A percentile compares a stretch with the other conserved stretches of the same genome.
phyloP scores from a whole-genome alignment of 2,888 invertebrate genomes.

The Aradus depressus region DNA sequence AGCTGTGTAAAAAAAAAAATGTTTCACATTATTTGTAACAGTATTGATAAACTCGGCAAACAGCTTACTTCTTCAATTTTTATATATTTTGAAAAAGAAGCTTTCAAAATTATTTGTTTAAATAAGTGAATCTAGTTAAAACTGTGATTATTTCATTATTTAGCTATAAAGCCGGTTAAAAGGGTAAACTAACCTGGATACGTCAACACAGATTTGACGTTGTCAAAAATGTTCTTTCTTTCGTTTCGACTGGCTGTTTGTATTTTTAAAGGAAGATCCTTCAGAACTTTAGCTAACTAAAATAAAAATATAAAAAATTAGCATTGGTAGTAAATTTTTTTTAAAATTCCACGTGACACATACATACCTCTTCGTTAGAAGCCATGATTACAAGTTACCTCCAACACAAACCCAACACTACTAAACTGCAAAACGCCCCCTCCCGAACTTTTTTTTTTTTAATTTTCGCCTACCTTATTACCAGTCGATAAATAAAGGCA shows the following conservation, averaged over 20 bases:
- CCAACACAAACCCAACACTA: too few relatives aligned
- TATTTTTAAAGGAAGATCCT: constrained; percentile 60
- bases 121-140: too few relatives aligned
- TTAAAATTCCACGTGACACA: constrained; percentile 26
- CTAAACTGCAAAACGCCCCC: too few relatives aligned
- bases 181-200: constrained; percentile 52
- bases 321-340: neutral
- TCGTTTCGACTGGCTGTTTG: constrained; percentile 61
- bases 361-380: constrained; percentile 25
- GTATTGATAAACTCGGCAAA: too few relatives aligned
- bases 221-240: constrained; percentile 52
- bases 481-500: too few relatives aligned
- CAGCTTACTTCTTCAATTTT: too few relatives aligned
- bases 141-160: neutral
- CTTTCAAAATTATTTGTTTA: too few relatives aligned
- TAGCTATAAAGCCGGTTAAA: constrained; percentile 16
- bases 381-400: constrained; percentile 24
- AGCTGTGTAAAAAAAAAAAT: constrained; percentile 42
- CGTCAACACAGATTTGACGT: constrained; percentile 57
- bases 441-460: too few relatives aligned
- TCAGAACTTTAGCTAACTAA: constrained; percentile 49
- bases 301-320: constrained; percentile 30
- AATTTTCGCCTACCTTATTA: too few relatives aligned
- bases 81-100: too few relatives aligned
- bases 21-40: neutral